Conservation (phyloP, 1,140 invertebrate species). For the Procambarus virginalis region DNA sequence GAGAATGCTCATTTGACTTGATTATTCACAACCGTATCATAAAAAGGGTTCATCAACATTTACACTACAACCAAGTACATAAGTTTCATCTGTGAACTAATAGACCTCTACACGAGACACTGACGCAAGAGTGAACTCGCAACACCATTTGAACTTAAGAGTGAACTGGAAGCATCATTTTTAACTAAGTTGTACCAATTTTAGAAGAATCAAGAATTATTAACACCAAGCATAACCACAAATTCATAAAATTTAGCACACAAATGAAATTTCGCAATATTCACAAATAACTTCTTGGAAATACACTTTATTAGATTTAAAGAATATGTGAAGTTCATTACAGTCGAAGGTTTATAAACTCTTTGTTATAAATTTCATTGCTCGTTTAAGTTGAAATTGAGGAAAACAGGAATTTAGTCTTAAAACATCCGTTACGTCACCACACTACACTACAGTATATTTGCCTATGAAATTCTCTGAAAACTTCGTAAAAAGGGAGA, state of each 20-base stretch:
- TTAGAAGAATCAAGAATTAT: neutral
- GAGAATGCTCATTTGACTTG: neutral
- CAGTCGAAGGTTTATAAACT: neutral
- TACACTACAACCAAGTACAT: neutral
- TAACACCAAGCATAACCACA: neutral
- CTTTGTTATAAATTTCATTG: neutral
- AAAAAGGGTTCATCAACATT: too few relatives aligned
- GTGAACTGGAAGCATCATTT: too few relatives aligned
- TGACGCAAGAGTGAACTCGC: too few relatives aligned
- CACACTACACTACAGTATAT: neutral
- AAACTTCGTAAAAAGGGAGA: neutral
- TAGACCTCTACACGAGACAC: too few relatives aligned
- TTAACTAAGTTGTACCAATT: too few relatives aligned
- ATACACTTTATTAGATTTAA: too few relatives aligned
- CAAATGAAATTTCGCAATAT: neutral
- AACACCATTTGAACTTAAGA: too few relatives aligned
- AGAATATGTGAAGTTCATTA: too few relatives aligned
- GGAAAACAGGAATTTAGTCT: neutral
- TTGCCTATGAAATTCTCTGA: neutral
- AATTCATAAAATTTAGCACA: neutral
- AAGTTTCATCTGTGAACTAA: neutral
- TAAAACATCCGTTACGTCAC: neutral
- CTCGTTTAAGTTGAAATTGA: neutral
- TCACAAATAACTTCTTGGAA: neutral
- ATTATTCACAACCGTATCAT: neutral